A percentile compares a stretch with the other conserved stretches of the same genome.
Conservation (phyloP, 2,888 invertebrate species). For the Archaeoteleia sp. region DNA sequence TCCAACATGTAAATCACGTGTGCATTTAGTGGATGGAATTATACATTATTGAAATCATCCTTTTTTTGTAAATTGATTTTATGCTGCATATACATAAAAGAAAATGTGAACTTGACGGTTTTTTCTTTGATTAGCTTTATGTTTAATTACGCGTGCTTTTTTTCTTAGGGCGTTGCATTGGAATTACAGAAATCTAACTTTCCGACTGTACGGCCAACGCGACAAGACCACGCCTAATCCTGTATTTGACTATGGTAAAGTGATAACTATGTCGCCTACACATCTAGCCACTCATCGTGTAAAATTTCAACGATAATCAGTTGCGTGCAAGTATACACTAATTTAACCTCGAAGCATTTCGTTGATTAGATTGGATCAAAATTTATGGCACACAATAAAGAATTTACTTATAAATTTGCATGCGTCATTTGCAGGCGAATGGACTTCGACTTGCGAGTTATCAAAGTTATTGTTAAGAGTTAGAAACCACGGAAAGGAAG, state of each 20-base stretch:
- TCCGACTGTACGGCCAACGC: slow-evolving; percentile 32
- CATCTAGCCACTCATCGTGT: background rate
- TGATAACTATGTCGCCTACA: slow-evolving; percentile 3
- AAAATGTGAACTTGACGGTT: background rate
- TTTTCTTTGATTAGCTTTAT: background rate
- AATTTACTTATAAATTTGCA: no score
- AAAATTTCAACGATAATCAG: slow-evolving; percentile 10
- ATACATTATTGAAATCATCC: no score
- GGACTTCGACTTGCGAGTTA: no score
- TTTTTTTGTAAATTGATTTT: no score
- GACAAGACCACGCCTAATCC: slow-evolving; percentile 1
- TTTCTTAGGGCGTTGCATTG: slow-evolving; percentile 18
- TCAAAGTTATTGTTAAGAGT: no score
- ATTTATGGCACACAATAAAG: no score
- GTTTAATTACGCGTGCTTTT: slow-evolving; percentile 3
- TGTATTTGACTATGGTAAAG: background rate
- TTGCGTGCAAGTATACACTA: slow-evolving; percentile 26
- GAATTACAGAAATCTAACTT: slow-evolving; percentile 16
- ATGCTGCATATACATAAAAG: background rate
- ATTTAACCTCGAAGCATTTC: slow-evolving; percentile 59
- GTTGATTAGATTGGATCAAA: slow-evolving; percentile 60
- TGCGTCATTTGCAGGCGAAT: no score
- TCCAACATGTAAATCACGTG: no score
- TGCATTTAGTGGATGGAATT: no score
- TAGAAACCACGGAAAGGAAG: no score